Base-by-base conservation (phyloP, 2,113 vertebrate species). In the Pedionomus torquatus region DNA sequence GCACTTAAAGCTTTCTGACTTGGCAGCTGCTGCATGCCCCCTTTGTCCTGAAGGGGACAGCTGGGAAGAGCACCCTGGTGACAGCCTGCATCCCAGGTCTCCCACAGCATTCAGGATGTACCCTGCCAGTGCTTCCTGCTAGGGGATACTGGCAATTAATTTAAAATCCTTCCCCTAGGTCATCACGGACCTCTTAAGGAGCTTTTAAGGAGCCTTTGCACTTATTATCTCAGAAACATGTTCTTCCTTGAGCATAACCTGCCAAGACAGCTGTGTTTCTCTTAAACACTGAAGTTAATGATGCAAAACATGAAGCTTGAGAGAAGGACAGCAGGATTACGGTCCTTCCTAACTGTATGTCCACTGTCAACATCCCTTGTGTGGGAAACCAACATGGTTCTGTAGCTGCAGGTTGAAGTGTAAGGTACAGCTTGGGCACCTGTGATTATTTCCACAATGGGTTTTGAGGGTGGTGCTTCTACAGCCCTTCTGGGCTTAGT, bases 191-290 rank as follows among this genome's bases (percentile, higher is more conserved):
- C 81, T 94, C 90, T 91, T 83, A 91, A 72, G 86, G 48, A 92
- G 58, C 80, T 94, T 92, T 91, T 83, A 91, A 74, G 86, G 52
- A 92, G 49, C 41, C 89, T 95, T 89, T 85, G n/a, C 70, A 39
- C 37, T 87, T 92, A 65, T 26, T 85, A 39, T 77, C 58, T 92
- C 26, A 26, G 75, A 87, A 94, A 87, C 28, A 41, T 0, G 20
- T 95, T 92, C 60, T 82, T 87, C 70, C 57, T 85, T 58, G 41
- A 74, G 31, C 5, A 2, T 91, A 74, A 83, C 66, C 74, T 93
- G 87, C 80, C 87, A 83, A 84, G 80, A 43, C 94, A 95, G 77
- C 91, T 96, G 92, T 90, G 61, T 92, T 96, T 95, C 89, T 95
- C 57, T 79, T 91, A 95, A 84, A 37, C 23, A 4, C 69, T 61